Percentiles rank a stretch among this genome's conserved stretches.
These are phyloP conservation scores for Erythrocercus mccallii DNA, from an alignment of 2,113 vertebrate genomes.

Conservation along the genomic window DNA sequence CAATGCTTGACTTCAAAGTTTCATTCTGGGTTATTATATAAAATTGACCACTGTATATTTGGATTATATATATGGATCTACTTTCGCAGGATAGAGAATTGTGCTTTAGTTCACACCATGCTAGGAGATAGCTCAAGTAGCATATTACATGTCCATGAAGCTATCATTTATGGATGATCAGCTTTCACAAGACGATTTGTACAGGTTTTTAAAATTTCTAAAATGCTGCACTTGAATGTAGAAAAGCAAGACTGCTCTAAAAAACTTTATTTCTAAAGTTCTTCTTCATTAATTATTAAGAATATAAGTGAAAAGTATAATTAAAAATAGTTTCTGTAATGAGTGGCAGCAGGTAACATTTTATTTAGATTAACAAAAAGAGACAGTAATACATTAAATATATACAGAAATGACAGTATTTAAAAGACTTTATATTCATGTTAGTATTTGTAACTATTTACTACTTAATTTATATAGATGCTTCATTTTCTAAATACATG, in stretches of 20 bases:
- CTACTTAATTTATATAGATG: background rate
- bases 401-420: constrained; percentile 38
- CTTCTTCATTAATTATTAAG: background rate
- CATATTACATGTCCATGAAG: background rate
- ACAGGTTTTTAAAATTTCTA: background rate
- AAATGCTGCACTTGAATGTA: background rate
- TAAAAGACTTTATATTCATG: constrained; percentile 19
- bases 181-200: background rate
- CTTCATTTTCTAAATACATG: background rate
- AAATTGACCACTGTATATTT: background rate
- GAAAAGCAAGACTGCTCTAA: background rate
- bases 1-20: background rate
- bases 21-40: background rate
- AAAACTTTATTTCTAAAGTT: background rate
- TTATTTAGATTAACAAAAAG: constrained; percentile 64
- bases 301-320: background rate
- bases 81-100: background rate
- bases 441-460: constrained; percentile 38
- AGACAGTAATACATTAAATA: constrained; percentile 31
- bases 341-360: constrained; percentile 22
- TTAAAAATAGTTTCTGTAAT: background rate
- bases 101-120: background rate
- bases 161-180: background rate
- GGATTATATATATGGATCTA: background rate
- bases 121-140: background rate